phyloP scores from a whole-genome alignment of 1,140 invertebrate genomes.

The Leptestheria dahalacensis region DNA sequence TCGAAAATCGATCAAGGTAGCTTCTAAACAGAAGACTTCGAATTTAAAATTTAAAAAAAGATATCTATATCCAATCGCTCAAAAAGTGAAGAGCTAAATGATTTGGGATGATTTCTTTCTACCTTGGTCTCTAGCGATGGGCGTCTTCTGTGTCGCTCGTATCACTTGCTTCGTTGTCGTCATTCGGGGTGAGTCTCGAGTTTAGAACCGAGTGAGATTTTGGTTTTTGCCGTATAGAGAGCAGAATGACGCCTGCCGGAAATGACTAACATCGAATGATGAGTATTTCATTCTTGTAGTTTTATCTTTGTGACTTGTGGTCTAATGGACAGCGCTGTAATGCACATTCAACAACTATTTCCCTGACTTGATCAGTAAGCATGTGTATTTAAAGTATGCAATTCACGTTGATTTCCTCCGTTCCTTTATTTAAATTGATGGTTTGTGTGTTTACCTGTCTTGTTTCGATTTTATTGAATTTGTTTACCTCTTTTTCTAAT shows the following conservation, averaged over 20 bases:
- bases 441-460: too few relatives aligned
- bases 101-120: too few relatives aligned
- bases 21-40: background rate
- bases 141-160: slow-evolving; percentile 20
- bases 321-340: background rate
- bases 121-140: slow-evolving; percentile 19
- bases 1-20: background rate
- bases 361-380: too few relatives aligned
- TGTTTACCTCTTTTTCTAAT: too few relatives aligned
- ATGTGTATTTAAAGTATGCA: too few relatives aligned
- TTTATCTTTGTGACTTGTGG: too few relatives aligned
- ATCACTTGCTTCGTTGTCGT: slow-evolving; percentile 14
- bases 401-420: too few relatives aligned
- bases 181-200: slow-evolving; percentile 8
- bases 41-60: background rate
- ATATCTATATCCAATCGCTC: background rate
- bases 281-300: too few relatives aligned
- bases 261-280: background rate
- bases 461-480: too few relatives aligned
- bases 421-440: too few relatives aligned
- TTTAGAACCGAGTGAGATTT: background rate
- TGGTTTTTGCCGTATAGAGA: background rate
- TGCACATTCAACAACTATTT: too few relatives aligned
- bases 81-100: too few relatives aligned
- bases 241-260: background rate